A percentile compares a stretch with the other conserved stretches of the same genome.
Conservation (phyloP, 1,140 invertebrate species). For the Pinna nobilis region DNA sequence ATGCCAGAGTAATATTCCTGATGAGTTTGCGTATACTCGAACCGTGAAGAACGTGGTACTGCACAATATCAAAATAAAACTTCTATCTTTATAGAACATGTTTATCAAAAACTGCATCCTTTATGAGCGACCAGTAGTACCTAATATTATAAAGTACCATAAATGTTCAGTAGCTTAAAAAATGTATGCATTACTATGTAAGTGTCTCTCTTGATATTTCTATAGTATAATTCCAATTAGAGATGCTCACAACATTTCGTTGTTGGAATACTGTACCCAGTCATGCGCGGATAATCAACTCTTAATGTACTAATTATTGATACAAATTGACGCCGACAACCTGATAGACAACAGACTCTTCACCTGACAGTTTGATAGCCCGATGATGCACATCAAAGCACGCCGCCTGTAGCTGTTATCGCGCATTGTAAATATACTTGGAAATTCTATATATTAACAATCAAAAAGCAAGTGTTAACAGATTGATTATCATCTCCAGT, state of each 20-base stretch:
- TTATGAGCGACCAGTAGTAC: too few species aligned
- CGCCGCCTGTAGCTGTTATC: not conserved
- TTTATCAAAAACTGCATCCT: too few species aligned
- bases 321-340: not conserved
- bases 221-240: not conserved
- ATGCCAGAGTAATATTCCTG: too few species aligned
- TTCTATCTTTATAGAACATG: too few species aligned
- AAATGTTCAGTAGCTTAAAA: too few species aligned
- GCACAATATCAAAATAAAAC: too few species aligned
- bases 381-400: not conserved
- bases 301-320: not conserved
- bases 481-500: not conserved
- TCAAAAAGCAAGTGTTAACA: not conserved
- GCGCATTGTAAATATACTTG: not conserved
- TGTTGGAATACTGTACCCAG: too few species aligned
- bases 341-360: not conserved
- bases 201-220: too few species aligned
- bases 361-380: not conserved
- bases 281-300: not conserved
- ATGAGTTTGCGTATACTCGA: too few species aligned
- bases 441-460: not conserved
- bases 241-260: not conserved
- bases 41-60: too few species aligned
- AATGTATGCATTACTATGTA: too few species aligned
- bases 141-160: too few species aligned